Evolutionary conservation across 2,888 invertebrate genomes (phyloP).

Genomic region (Morpho deidamia): DNA sequence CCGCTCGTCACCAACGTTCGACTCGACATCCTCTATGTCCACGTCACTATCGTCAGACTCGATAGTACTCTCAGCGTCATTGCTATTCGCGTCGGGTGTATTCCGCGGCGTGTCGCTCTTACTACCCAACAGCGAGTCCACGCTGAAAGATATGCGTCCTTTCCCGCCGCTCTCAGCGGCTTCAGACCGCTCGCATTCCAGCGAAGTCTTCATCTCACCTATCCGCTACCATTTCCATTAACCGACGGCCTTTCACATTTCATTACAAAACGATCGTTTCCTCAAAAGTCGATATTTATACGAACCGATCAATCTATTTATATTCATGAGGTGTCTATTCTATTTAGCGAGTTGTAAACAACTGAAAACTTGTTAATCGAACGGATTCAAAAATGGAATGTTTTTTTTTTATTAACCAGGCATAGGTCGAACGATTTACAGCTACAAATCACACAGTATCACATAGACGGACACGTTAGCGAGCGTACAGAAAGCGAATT

Average conservation of each 20-base stretch:
- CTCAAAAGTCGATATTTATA: not conserved
- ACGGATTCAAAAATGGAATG: not conserved
- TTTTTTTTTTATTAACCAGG: not conserved
- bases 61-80: constrained; percentile 60
- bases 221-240: constrained; percentile 54
- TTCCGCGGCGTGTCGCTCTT: constrained; percentile 52
- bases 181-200: constrained; percentile 72
- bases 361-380: not conserved
- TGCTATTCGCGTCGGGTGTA: constrained; percentile 50
- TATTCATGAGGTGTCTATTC: not conserved
- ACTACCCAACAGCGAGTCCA: constrained; percentile 80
- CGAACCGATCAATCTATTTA: not conserved
- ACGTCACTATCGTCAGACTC: constrained; percentile 71
- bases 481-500: constrained; percentile 6
- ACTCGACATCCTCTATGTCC: constrained; percentile 70
- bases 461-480: constrained; percentile 2
- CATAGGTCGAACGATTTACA: not conserved
- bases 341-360: too few relatives aligned
- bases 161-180: constrained; percentile 72
- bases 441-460: constrained; percentile 6
- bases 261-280: not conserved
- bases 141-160: constrained; percentile 85
- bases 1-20: constrained; percentile 58
- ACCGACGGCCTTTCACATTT: constrained; percentile 20
- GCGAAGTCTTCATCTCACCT: constrained; percentile 76